A percentile compares a stretch with the other conserved stretches of the same genome.
Conservation (phyloP, 2,113 vertebrate genomes). For the Talpa occidentalis region DNA sequence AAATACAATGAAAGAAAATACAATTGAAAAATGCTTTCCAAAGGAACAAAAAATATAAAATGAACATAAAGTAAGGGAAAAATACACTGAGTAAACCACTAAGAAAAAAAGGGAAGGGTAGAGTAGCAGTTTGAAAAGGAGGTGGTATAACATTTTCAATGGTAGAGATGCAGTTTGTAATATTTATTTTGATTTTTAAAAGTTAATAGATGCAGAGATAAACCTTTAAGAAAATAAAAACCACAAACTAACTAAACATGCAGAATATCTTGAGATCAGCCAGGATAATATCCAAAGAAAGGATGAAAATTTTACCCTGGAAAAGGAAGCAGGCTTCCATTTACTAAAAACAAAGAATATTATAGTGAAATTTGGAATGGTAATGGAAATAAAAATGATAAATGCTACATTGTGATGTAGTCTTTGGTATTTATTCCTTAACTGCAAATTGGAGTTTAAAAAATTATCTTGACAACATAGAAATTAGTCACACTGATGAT, state of each 20-base stretch:
- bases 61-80: neutral
- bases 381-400: neutral
- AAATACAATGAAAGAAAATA: neutral
- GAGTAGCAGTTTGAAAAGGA: neutral
- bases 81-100: neutral
- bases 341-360: neutral
- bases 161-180: neutral
- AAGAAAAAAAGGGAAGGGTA: neutral
- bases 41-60: neutral
- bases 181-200: too few relatives aligned
- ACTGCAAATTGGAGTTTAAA: too few relatives aligned
- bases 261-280: neutral
- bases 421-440: too few relatives aligned
- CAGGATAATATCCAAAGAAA: neutral
- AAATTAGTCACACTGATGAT: too few relatives aligned
- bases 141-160: neutral
- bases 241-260: neutral
- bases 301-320: neutral
- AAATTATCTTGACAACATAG: too few relatives aligned
- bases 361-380: neutral
- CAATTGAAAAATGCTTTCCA: neutral
- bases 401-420: too few relatives aligned
- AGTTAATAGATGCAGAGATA: neutral
- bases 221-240: neutral
- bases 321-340: neutral